Evolutionary conservation across 2,888 invertebrate genomes (phyloP), one percentile per base, ranked within the genome.

Genomic region (Oscheius sp.): DNA sequence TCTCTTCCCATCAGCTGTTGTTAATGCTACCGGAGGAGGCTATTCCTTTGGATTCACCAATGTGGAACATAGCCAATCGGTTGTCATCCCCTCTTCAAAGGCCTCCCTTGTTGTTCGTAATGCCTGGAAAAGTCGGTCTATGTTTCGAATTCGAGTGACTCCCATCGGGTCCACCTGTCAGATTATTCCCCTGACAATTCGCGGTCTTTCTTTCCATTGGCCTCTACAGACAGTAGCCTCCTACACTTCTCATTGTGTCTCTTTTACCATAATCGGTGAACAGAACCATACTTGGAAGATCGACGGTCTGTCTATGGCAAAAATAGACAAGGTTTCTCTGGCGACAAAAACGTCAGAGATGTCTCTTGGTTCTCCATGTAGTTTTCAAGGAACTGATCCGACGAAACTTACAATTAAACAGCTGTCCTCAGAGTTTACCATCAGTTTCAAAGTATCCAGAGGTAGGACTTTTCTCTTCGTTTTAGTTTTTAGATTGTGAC

Each of bases 161-260:
- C 59, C 59, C 26, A 28, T 59, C 44, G 59, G 59, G 2, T 59
- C 59, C n/a, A 44, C 59, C 44, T 59, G 59, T 17, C 41, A 44
- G 12, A 44, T 59, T 20, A 44, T 65, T n/a, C 51, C 54, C 2
- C n/a, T 65, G 14, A 38, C 54, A 20, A 22, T 26, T 6, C 8
- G 20, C 8, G 54, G 24, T 26, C 45, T 65, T 14, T 47, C 65
- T 12, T 44, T 65, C 22, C 65, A 65, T 17, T 65, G 65, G 65
- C 65, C 65, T 9, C 22, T n/a, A 9, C 38, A 51, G 5, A 9
- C 32, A 3, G 12, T 17, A 1, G 9, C 44, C 3, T 22, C 51
- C 20, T 36, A 32, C 9, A 20, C 33, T 26, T 32, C 65, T 3
- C 65, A 54, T 20, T 47, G 56, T 30, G 41, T 65, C 22, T 47